Evolutionary conservation across 2,888 invertebrate species (phyloP), one percentile per base, ranked within the genome.

Genomic region (Plebejus melissa): DNA sequence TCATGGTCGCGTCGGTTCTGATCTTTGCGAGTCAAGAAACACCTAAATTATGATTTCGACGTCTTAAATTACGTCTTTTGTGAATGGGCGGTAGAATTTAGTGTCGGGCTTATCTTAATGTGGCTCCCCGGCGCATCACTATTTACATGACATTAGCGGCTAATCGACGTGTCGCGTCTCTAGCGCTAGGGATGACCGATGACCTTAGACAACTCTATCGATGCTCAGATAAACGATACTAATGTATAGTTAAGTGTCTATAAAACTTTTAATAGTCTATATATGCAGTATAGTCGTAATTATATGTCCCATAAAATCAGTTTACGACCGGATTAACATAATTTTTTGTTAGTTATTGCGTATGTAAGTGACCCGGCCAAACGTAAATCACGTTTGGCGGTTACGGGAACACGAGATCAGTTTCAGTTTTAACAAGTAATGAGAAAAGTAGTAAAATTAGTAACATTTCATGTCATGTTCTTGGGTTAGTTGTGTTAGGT

Each of bases 71-170:
- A 58, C 22, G 50, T 69, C 36, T 70, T 70, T 38, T 41, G 22
- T 16, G 50, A 11, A 69, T 50, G 28, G 65, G 28, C 69, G 57
- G 57, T 71, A 28, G 41, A 75, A 70, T 75, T 76, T 76, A 71
- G 74, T 69, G 60, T 81, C 82, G 78, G 80, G 84, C 83, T 84
- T 86, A 88, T 85, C 84, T 84, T 83, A 86, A 84, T 82, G 82
- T 79, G 77, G 78, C 82, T 83, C 88, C 88, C 87, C 87, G 83
- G 88, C 87, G 89, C 87, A 87, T 86, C 82, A 82, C 79, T 82
- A 92, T 93, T 92, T 86, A 90, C 93, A 93, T 93, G 91, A 88
- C 91, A 93, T 93, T 92, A 91, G 84, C 87, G 89, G 90, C 91
- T 93, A 93, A 93, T 93, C 93, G 93, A 93, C 93, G 91, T 28